Base-by-base conservation (phyloP, 2,888 invertebrate genomes). In the Andrena dorsata region DNA sequence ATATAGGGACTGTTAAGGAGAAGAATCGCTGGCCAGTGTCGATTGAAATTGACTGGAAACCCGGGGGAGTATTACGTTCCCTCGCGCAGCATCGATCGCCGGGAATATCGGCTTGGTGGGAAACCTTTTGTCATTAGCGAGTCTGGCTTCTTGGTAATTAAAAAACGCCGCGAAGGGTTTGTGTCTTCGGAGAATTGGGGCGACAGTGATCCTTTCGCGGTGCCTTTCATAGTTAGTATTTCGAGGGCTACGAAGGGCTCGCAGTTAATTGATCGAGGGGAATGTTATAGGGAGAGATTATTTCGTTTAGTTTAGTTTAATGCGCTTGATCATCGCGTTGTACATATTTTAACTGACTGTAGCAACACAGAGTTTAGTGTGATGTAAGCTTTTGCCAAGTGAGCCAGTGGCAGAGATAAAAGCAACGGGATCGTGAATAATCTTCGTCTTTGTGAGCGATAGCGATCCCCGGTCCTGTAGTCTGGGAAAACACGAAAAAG, bases 41-140 rank as follows among this genome's bases (percentile, higher is more conserved):
- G 82, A 73, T 83, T 82, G 72, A 82, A 82, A 82, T 83, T 82
- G 77, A 82, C 73, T 73, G 77, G 64, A 82, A 77, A 71, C 77
- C 32, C 77, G 26, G 20, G 82, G 82, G 75, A 82, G 75, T 82
- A 81, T 75, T 82, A 80, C 80, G 80, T 79, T 71, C 47, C 32
- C 60, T 51, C 10, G 10, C 47, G 5, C 47, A 28, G 53, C 49
- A 80, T 80, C 80, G 72, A 80, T 72, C 72, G 53, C 13, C 23
- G 71, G 51, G 66, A 68, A 68, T 72, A 80, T 61, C 72, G 80
- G 51, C 66, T 56, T 64, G 61, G 68, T 80, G 71, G 80, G 51
- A 41, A 41, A 51, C 41, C 79, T 61, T 79, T 80, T 79, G 71
- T 65, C 60, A 71, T 79, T 80, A 80, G 70, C 80, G 30, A 41